Evolutionary conservation across 1,140 invertebrate genomes (phyloP), one percentile per base, ranked within the genome.

Genomic region (Heliconius nattereri): DNA sequence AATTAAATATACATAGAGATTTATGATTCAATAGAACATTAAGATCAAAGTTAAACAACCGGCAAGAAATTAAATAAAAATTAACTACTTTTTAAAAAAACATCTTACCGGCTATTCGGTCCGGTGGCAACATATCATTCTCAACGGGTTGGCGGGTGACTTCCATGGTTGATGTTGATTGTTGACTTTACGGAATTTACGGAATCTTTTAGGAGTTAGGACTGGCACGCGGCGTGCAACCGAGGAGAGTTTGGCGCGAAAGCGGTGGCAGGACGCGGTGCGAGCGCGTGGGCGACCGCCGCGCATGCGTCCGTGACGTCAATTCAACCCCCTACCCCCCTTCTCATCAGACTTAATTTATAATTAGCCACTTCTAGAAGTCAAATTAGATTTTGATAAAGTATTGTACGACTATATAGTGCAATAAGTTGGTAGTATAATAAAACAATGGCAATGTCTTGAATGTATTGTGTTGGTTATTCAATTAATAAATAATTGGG

Each of bases 221-320:
- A 88, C 83, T 82, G 89, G 85, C 85, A 87, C 86, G 85, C 87
- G 87, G 81, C 85, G 87, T 86, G 86, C 87, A 87, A 82, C 86
- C 82, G 81, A 85, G 78, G 79, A 81, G 85, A 87, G 86, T 91
- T 94, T 94, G 91, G 92, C 92, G 92, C 91, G 92, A 94, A 94
- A 94, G 81, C 77, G 54, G 71, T 76, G 81, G 57, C 78, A 80
- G 84, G 82, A 81, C 79, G 83, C 80, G 81, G 76, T 79, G 78
- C 74, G 76, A 85, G 81, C 85, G 89, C 89, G 91, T 89, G 89
- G 89, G 89, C 81, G 87, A 83, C 40, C 74, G 72, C 13, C 84
- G 90, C 92, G 92, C 92, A 93, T 94, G 92, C 92, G 92, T 83
- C 81, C 71, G 85, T 90, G 88, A 89, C 87, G 88, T 89, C 87